phyloP scores from a whole-genome alignment of 2,113 vertebrate species.

The Amblyopsis rosae region DNA sequence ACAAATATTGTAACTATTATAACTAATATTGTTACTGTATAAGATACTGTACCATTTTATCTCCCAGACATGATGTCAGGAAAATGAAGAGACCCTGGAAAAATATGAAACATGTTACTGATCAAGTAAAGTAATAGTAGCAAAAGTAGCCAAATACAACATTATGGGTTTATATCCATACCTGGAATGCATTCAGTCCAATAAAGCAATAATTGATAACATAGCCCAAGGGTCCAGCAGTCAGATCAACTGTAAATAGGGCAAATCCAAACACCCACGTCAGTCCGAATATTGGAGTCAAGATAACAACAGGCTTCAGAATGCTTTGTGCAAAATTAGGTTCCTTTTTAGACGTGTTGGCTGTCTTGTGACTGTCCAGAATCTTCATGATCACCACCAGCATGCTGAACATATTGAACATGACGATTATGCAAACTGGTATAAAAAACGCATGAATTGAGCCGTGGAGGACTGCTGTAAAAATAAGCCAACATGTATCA shows the following conservation, averaged over 20 bases:
- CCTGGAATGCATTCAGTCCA: conserved; percentile 76
- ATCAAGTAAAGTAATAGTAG: neutral
- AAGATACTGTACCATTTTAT: conserved; percentile 66
- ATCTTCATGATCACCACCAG: conserved; percentile 87
- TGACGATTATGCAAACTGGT: conserved; percentile 81
- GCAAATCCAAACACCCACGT: conserved; percentile 77
- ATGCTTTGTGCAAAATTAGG: conserved; percentile 59
- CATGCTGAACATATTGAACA: conserved; percentile 81
- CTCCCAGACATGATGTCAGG: conserved; percentile 67
- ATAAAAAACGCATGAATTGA: conserved; percentile 82
- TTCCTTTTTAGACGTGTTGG: conserved; percentile 25
- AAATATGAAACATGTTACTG: conserved; percentile 16
- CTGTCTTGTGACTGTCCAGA: conserved; percentile 63
- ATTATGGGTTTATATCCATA: conserved; percentile 26
- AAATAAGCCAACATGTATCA: conserved; percentile 83
- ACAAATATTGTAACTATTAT: neutral
- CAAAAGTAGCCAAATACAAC: neutral
- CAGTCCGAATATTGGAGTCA: conserved; percentile 76
- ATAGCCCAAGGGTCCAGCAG: rapidly evolving
- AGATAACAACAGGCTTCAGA: conserved; percentile 69
- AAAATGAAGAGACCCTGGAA: conserved; percentile 78
- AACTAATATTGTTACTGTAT: no score
- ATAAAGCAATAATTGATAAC: conserved; percentile 68
- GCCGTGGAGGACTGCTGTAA: conserved; percentile 60
- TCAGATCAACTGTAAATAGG: conserved; percentile 49